Evolutionary conservation across 2,888 invertebrate species (phyloP).

Genomic region (Tipula helvola): DNA sequence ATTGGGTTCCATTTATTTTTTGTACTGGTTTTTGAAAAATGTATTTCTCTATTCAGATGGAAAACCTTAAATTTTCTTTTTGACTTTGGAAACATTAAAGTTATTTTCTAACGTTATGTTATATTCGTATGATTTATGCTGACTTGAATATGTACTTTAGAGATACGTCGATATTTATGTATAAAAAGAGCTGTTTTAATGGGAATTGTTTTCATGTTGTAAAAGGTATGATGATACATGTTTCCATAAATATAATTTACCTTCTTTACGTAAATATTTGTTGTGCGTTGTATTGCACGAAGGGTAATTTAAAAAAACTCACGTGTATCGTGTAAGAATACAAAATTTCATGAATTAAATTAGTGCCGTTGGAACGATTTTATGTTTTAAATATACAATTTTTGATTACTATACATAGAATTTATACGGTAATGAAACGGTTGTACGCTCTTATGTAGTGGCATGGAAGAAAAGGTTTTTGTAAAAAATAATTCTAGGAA

Average conservation of each 20-base stretch:
- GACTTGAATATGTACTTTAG: not conserved
- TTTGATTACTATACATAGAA: too few species aligned
- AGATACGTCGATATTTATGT: not conserved
- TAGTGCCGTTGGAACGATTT: too few species aligned
- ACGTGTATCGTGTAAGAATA: not conserved
- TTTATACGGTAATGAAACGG: too few species aligned
- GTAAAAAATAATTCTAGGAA: too few species aligned
- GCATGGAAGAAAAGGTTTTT: too few species aligned
- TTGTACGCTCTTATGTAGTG: too few species aligned
- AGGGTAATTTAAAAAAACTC: not conserved
- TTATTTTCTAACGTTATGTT: not conserved
- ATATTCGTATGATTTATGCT: not conserved
- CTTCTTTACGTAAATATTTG: too few species aligned
- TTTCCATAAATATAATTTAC: not conserved
- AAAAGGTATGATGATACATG: not conserved
- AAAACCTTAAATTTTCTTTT: not conserved
- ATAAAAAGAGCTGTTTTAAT: not conserved
- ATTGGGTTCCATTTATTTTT: not conserved
- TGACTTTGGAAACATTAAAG: not conserved
- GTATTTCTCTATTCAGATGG: not conserved
- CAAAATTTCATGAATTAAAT: too few species aligned
- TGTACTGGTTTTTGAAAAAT: not conserved
- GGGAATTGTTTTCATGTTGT: not conserved
- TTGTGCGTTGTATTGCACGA: not conserved
- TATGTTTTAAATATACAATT: too few species aligned